Base-by-base conservation (phyloP, 2,888 invertebrate species). In the Xestia xanthographa region DNA sequence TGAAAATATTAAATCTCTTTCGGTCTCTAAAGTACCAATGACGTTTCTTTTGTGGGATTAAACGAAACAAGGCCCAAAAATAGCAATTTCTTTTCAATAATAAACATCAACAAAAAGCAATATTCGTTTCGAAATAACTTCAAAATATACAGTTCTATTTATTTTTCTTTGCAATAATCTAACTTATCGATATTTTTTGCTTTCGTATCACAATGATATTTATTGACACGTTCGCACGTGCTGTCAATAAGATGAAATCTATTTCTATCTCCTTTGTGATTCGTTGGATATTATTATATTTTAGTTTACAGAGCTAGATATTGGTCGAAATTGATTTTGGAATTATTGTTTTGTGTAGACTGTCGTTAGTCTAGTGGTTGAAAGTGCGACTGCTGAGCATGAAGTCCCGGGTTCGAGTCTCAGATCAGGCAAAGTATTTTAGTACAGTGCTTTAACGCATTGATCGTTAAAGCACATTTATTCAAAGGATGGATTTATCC, bases 171-270 rank as follows among this genome's bases (percentile, higher is more conserved):
- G 34, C 17, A 53, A 66, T 66, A 76, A 53, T 14, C 29, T 22
- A 38, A 48, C 29, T 26, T 48, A 68, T 60, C 66, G 34, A 56
- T 77, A 58, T 45, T 62, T 69, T 72, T 76, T 72, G 50, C 17
- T n/a, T 53, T 48, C 14, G 4, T 5, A 41, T 58, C 53, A 41
- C 66, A 58, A 70, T 67, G 26, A 63, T 63, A 73, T 70, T 72
- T 80, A 75, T 62, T 60, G 68, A 72, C 65, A 41, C 53, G 34
- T 56, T 38, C 58, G 34, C 67, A 53, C 53, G 58, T 75, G 48
- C 43, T 65, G 62, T 58, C 63, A 72, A 72, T 76, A 80, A 71
- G 67, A 80, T 75, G 65, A 58, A 67, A 62, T 79, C 6, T 45
- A 62, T 72, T 72, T 78, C 22, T 71, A 69, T 69, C 38, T 75